Conservation (phyloP, 2,888 invertebrate genomes). For the Scaptodrosophila latifasciaeformis region DNA sequence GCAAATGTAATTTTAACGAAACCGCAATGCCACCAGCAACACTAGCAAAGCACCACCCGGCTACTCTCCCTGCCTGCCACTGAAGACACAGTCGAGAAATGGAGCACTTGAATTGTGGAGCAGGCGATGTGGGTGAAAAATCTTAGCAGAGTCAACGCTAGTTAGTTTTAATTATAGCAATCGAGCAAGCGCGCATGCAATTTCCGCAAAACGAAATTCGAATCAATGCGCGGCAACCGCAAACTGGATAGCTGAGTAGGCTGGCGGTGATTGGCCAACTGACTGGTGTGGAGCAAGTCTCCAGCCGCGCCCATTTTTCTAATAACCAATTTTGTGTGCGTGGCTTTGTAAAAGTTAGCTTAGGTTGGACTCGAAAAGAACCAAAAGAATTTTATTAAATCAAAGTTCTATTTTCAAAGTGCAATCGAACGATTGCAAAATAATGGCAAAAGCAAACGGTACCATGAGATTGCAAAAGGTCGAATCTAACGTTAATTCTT, state of each 20-base stretch:
- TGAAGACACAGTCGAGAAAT: constrained; percentile 46
- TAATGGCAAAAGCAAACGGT: too few relatives aligned
- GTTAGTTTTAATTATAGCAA: constrained; percentile 71
- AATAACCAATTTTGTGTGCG: not conserved
- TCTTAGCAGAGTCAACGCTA: constrained; percentile 55
- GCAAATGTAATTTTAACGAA: constrained; percentile 69
- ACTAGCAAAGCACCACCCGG: not conserved
- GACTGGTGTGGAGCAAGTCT: too few relatives aligned
- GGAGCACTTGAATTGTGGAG: constrained; percentile 1
- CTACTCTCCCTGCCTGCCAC: constrained; percentile 66
- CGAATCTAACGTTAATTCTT: too few relatives aligned
- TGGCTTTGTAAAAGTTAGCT: not conserved
- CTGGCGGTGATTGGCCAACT: too few relatives aligned
- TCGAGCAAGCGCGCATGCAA: constrained; percentile 57
- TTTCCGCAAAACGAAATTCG: constrained; percentile 50
- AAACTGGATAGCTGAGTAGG: not conserved
- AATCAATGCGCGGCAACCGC: constrained; percentile 19
- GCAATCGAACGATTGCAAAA: too few relatives aligned
- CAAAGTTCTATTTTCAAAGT: too few relatives aligned
- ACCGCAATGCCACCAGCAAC: constrained; percentile 47
- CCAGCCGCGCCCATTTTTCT: not conserved
- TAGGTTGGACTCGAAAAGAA: too few relatives aligned
- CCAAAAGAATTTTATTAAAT: too few relatives aligned
- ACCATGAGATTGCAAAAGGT: too few relatives aligned
- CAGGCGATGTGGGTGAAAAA: constrained; percentile 27